phyloP scores from a whole-genome alignment of 2,797 vertebrate species.

The Bradypodion pumilum region DNA sequence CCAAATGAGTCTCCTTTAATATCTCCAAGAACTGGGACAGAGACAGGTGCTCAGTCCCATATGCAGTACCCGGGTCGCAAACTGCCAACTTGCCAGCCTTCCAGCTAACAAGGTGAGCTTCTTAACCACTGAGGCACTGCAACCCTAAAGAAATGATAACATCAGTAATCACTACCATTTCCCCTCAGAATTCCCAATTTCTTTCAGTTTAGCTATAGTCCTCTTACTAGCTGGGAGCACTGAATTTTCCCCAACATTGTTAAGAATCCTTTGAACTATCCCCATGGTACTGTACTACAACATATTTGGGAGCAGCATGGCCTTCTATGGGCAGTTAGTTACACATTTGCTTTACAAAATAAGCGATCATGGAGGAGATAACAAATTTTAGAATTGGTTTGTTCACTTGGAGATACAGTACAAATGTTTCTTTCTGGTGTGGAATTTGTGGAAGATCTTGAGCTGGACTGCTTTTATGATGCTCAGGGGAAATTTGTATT shows the following conservation, averaged over 20 bases:
- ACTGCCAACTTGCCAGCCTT: too few relatives aligned
- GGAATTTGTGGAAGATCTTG: background rate
- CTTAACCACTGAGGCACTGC: too few relatives aligned
- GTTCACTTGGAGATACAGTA: background rate
- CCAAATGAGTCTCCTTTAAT: too few relatives aligned
- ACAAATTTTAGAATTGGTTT: background rate
- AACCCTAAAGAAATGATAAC: background rate
- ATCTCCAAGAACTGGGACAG: too few relatives aligned
- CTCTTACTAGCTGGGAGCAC: background rate
- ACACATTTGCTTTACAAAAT: background rate
- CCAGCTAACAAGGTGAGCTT: too few relatives aligned
- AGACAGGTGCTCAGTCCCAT: too few relatives aligned
- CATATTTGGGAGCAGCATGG: background rate
- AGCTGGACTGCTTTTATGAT: background rate
- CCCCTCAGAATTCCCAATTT: background rate
- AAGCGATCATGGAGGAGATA: background rate
- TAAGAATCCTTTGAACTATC: background rate
- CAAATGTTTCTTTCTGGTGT: background rate
- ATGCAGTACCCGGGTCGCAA: too few relatives aligned
- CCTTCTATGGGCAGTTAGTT: background rate
- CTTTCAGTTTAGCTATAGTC: background rate
- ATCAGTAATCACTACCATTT: background rate
- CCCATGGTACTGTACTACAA: background rate
- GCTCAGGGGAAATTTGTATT: background rate
- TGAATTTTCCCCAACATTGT: background rate